phyloP scores from a whole-genome alignment of 2,113 vertebrate genomes.

The Bos indicus region DNA sequence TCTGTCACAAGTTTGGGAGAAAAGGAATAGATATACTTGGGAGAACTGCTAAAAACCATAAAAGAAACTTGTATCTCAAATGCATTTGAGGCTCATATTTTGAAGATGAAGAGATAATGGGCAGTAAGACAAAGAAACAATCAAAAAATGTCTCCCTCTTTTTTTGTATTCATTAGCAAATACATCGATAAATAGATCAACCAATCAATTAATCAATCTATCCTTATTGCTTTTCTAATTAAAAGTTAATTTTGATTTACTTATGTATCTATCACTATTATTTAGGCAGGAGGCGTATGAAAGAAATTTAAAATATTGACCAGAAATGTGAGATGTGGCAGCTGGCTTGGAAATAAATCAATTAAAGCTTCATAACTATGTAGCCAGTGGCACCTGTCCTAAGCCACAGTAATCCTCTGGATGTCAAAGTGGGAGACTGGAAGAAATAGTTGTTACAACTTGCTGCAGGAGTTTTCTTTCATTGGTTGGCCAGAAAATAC shows the following conservation, averaged over 20 bases:
- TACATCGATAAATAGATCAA: not conserved
- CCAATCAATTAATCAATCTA: not conserved
- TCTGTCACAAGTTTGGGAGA: not conserved
- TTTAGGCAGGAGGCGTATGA: not conserved
- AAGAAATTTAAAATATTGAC: constrained; percentile 36
- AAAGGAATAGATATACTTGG: not conserved
- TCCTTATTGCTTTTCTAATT: not conserved
- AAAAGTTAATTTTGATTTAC: constrained; percentile 23
- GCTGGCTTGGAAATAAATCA: constrained; percentile 33
- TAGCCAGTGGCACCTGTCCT: not conserved
- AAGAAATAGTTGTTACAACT: not conserved
- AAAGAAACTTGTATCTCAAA: not conserved
- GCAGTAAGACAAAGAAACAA: not conserved
- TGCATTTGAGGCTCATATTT: not conserved
- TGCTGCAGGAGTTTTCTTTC: not conserved
- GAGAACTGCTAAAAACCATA: not conserved
- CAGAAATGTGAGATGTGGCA: not conserved
- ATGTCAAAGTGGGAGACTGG: not conserved
- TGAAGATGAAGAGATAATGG: not conserved
- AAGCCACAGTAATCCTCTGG: not conserved
- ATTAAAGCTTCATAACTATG: constrained; percentile 45
- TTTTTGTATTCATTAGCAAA: not conserved
- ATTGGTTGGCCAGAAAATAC: not conserved
- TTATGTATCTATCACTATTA: not conserved
- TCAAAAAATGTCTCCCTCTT: not conserved